These are phyloP conservation scores for Drosophila neotestacea DNA, from an alignment of 2,888 invertebrate species.

Conservation along the genomic window DNA sequence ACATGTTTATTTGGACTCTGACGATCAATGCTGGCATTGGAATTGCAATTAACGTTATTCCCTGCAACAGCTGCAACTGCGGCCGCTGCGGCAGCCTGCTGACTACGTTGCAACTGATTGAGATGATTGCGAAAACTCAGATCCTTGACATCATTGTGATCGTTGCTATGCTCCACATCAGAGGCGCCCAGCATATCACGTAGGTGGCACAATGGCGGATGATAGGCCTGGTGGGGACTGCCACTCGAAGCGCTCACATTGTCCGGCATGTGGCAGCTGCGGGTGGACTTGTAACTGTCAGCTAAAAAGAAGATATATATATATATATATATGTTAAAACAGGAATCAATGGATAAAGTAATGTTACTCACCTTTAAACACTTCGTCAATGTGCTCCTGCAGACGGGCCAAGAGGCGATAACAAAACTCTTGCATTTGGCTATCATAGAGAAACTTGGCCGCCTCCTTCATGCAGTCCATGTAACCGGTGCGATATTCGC, in stretches of 20 bases:
- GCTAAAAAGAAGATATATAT: conserved; percentile 54
- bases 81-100: conserved; percentile 55
- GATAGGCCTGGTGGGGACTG: conserved; percentile 85
- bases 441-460: conserved; percentile 94
- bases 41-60: conserved; percentile 45
- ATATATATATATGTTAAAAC: neutral
- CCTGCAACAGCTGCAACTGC: conserved; percentile 64
- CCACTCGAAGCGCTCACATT: conserved; percentile 87
- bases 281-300: conserved; percentile 83
- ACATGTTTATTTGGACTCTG: conserved; percentile 45
- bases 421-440: conserved; percentile 93
- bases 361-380: conserved; percentile 86
- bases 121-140: conserved; percentile 84
- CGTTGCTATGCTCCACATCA: conserved; percentile 84
- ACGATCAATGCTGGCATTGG: conserved; percentile 43
- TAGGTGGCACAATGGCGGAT: conserved; percentile 85
- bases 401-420: conserved; percentile 92
- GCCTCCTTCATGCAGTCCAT: conserved; percentile 96
- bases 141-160: conserved; percentile 85
- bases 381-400: conserved; percentile 91
- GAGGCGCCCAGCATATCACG: conserved; percentile 85
- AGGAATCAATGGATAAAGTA: neutral
- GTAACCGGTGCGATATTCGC: conserved; percentile 92
- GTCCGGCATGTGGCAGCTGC: conserved; percentile 85
- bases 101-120: conserved; percentile 81